These are phyloP conservation scores for Clinocottus analis DNA, from an alignment of 2,113 vertebrate species.

Conservation along the genomic window DNA sequence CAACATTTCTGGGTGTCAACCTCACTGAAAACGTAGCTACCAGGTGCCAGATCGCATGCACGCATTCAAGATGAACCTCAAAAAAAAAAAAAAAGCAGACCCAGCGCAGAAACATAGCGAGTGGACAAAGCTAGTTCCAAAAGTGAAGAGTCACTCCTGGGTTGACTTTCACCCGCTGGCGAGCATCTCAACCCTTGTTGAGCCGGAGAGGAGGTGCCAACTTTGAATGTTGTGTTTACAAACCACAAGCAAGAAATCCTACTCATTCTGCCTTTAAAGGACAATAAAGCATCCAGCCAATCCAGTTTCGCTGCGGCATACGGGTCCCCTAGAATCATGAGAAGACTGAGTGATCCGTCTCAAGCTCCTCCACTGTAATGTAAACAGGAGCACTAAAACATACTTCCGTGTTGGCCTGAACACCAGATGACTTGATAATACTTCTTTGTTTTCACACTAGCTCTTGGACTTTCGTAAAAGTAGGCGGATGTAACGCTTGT, in stretches of 20 bases:
- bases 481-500: neutral
- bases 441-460: neutral
- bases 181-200: neutral
- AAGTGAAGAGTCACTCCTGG: neutral
- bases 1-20: too few relatives aligned
- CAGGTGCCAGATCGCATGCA: too few relatives aligned
- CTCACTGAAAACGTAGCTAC: neutral
- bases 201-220: neutral
- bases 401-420: neutral
- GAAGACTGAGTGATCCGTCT: slow-evolving; percentile 8
- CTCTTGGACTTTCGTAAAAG: neutral
- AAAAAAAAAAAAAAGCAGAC: neutral
- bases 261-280: neutral
- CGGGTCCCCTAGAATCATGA: neutral
- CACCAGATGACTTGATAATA: neutral
- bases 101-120: neutral
- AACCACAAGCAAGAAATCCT: neutral
- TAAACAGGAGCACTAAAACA: slow-evolving; percentile 28
- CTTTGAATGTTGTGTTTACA: neutral
- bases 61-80: too few relatives aligned
- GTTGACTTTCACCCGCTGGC: neutral
- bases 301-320: slow-evolving; percentile 3
- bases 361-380: slow-evolving; percentile 9
- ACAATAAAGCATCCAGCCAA: neutral
- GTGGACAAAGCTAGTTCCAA: neutral